phyloP scores from a whole-genome alignment of 1,140 invertebrate species.

The Rhagoletis zephyria region DNA sequence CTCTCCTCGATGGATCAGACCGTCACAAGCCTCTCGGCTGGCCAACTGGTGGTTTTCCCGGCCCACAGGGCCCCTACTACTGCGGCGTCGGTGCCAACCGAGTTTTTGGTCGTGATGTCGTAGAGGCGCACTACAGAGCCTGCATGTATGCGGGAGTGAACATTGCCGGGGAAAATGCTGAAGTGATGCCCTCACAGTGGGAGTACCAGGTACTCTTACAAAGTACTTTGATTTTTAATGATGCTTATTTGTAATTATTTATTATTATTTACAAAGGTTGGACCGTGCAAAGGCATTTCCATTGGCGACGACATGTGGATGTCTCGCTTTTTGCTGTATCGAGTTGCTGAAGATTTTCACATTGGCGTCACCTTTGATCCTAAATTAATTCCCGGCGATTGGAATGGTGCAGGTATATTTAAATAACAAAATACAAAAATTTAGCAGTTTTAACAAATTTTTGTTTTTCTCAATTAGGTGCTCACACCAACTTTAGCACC shows the following conservation, averaged over 20 bases:
- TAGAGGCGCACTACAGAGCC: slow-evolving; percentile 85
- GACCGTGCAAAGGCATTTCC: slow-evolving; percentile 82
- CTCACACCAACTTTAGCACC: slow-evolving; percentile 88
- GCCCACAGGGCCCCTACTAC: slow-evolving; percentile 84
- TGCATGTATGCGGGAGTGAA: slow-evolving; percentile 88
- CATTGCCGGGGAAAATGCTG: slow-evolving; percentile 88
- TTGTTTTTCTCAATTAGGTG: too few relatives aligned
- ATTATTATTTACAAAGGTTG: too few relatives aligned
- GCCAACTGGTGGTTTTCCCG: slow-evolving; percentile 88
- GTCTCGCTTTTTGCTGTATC: slow-evolving; percentile 83
- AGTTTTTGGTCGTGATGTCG: slow-evolving; percentile 84
- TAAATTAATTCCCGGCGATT: slow-evolving; percentile 84
- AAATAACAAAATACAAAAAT: too few relatives aligned
- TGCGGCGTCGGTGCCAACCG: slow-evolving; percentile 84
- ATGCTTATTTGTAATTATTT: too few relatives aligned
- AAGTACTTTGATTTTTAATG: too few relatives aligned
- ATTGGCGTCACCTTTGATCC: slow-evolving; percentile 81
- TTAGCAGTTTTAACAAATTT: too few relatives aligned
- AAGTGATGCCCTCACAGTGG: slow-evolving; percentile 90
- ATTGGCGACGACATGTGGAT: slow-evolving; percentile 91
- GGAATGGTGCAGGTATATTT: slow-evolving; percentile 91
- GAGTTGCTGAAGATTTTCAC: slow-evolving; percentile 87
- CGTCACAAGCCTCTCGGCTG: slow-evolving; percentile 87
- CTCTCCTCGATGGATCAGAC: slow-evolving; percentile 85
- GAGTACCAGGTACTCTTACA: slow-evolving; percentile 84